These are phyloP conservation scores for Malurus splendens DNA, from an alignment of 2,797 vertebrate genomes.

Conservation along the genomic window DNA sequence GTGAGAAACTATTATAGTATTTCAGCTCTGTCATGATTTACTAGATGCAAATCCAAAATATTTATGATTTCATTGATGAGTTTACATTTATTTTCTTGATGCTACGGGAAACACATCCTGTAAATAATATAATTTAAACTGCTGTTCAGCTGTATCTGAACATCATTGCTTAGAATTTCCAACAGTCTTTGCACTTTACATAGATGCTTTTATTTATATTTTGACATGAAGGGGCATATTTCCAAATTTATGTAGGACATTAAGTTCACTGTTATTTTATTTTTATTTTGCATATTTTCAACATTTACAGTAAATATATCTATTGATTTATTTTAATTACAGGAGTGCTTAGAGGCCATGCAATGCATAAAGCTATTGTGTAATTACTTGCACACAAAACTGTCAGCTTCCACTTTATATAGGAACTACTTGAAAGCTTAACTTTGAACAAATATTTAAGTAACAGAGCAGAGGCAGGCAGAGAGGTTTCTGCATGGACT, in stretches of 20 bases:
- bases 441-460: neutral
- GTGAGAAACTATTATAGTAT: neutral
- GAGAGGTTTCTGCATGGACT: neutral
- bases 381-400: neutral
- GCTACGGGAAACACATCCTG: neutral
- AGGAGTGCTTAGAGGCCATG: neutral
- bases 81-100: conserved; percentile 33
- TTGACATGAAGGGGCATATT: neutral
- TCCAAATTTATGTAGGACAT: neutral
- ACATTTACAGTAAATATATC: neutral
- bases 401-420: neutral
- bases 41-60: conserved; percentile 22
- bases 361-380: neutral
- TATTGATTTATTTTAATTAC: neutral
- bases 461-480: accelerated
- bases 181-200: conserved; percentile 3
- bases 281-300: conserved; percentile 2
- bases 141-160: neutral
- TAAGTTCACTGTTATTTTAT: neutral
- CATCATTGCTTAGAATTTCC: neutral
- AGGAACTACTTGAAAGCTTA: neutral
- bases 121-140: conserved; percentile 33
- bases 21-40: conserved; percentile 40
- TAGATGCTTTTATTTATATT: conserved; percentile 26
- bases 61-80: conserved; percentile 25